These are phyloP conservation scores for Corvus moneduloides DNA, from an alignment of 2,113 vertebrate genomes.

Conservation along the genomic window DNA sequence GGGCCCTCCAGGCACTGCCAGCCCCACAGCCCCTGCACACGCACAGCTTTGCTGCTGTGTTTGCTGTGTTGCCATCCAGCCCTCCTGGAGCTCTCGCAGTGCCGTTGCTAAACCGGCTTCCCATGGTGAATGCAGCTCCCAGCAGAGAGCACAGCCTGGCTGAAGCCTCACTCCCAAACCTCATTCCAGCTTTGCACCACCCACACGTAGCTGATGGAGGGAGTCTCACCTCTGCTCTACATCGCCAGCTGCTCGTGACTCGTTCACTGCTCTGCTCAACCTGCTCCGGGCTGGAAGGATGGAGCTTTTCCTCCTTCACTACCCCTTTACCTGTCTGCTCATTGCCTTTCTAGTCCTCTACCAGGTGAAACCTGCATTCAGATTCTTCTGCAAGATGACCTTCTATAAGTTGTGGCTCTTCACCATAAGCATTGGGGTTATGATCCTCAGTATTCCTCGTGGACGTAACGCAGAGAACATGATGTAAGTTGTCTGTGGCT, in stretches of 20 bases:
- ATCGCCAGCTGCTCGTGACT: background rate
- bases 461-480: background rate
- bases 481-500: background rate
- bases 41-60: background rate
- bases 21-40: background rate
- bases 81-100: background rate
- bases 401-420: slow-evolving; percentile 26
- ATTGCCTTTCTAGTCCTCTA: background rate
- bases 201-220: background rate
- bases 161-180: background rate
- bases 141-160: background rate
- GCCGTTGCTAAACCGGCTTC: background rate
- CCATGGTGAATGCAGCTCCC: fast-evolving
- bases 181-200: background rate
- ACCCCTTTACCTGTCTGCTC: slow-evolving; percentile 6
- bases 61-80: background rate
- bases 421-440: background rate
- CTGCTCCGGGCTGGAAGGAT: background rate
- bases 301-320: background rate
- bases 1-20: background rate
- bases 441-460: background rate
- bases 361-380: slow-evolving; percentile 17
- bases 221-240: background rate
- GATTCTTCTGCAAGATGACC: slow-evolving; percentile 31
- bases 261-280: background rate